Base-by-base conservation (phyloP, 2,888 invertebrate genomes). In the Hecatera dysodea region DNA sequence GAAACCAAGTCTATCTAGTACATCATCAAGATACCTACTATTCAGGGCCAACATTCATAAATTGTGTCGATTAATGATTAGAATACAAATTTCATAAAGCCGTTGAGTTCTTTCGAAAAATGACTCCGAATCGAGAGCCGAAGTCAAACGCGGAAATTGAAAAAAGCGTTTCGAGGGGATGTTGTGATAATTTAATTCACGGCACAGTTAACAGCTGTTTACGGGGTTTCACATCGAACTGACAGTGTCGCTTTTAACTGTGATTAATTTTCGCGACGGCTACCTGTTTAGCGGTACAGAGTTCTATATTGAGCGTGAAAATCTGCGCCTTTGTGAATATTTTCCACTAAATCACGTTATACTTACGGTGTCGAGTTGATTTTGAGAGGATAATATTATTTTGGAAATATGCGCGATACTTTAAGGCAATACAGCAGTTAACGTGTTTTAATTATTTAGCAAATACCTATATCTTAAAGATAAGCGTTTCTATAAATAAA, bases 111-210 rank as follows among this genome's bases (percentile, higher is more conserved):
- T 73, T 72, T 72, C 27, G 59, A 46, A 74, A 78, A 82, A 80
- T 74, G 65, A 77, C 70, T 73, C 64, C 24, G 59, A 75, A 63
- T 61, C 62, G 66, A 75, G 33, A 60, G 63, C 27, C 53, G 50
- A 71, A 74, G 71, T 61, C 62, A 74, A 85, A 86, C 80, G 80
- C 87, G 90, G 89, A 89, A 89, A 88, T 88, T 87, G 88, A 86
- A 88, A 88, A 87, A 83, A 82, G 64, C 74, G 73, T 77, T 78
- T 60, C 75, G 72, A 81, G 74, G 68, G 80, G 81, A 82, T 82
- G 83, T 82, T 80, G 84, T 84, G 86, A 87, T 88, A 89, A 89
- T 88, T 88, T 81, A 86, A 89, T 89, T 86, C 72, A 82, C 83
- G 79, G 81, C 78, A 72, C 72, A 83, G 82, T 79, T 86, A 87